Base-by-base conservation (phyloP, 2,888 invertebrate species). In the Amaurobius ferox region DNA sequence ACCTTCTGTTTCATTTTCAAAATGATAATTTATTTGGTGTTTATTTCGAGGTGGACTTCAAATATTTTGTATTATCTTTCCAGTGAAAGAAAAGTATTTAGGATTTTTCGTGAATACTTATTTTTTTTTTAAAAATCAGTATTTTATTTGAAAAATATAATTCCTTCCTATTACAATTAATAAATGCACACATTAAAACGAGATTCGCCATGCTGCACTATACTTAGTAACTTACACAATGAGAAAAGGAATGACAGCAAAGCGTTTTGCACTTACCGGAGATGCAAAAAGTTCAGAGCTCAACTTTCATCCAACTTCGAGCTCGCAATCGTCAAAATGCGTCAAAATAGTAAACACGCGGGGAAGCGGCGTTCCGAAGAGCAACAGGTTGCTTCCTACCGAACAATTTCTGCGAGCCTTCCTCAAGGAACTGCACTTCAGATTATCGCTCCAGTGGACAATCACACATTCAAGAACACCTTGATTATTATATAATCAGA, bases 331-430 rank as follows among this genome's bases (percentile, higher is more conserved):
- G 55, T 23, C 23, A 66, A 66, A 64, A 66, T 30, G n/a, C 30
- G 66, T 32, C n/a, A 30, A 66, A 66, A 64, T 32, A 19, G 23
- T 19, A 32, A 30, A 35, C 1, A 16, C 19, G 66, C 66, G 66
- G 19, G 66, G 32, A 77, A 77, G 68, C 35, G 55, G 30, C 35
- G 55, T 28, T 30, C 9, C 23, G 9, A 55, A 44, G 61, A 44
- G 28, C 76, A 67, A 76, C 80, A 80, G 67, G 80, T 80, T 73
- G 67, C 66, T 68, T 29, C 35, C 66, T 68, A 30, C 66, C 79
- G 64, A 30, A 11, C 29, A 30, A 30, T 29, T 29, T 16, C 29
- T 30, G 29, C 11, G 29, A 11, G 29, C 29, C 19, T 66, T 35
- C 66, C 19, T 32, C 32, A 6, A 32, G 19, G 32, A 66, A 9